phyloP scores from a whole-genome alignment of 2,797 vertebrate genomes.

The Picus viridis region DNA sequence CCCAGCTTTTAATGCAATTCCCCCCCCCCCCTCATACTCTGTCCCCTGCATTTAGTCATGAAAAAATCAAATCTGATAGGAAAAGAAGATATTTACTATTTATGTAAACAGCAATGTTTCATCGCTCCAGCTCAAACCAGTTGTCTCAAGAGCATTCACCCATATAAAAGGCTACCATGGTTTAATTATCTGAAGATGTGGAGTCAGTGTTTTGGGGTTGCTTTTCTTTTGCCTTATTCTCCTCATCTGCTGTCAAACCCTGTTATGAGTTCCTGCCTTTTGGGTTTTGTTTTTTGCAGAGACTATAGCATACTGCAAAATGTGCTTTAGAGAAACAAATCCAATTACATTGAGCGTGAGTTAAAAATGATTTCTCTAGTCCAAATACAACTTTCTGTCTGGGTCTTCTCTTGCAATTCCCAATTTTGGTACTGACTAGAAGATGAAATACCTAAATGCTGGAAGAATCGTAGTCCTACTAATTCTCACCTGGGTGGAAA shows the following conservation, averaged over 20 bases:
- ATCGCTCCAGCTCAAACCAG: not conserved
- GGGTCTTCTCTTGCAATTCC: not conserved
- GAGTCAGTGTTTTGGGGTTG: not conserved
- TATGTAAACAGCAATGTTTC: not conserved
- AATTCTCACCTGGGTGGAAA: not conserved
- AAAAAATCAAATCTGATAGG: not conserved
- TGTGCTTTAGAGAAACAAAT: not conserved
- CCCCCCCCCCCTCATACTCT: not conserved
- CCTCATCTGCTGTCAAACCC: too few relatives aligned
- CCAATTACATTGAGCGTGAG: accelerated
- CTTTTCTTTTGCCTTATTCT: not conserved
- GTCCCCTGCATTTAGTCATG: not conserved
- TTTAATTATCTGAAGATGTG: not conserved
- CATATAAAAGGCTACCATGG: not conserved
- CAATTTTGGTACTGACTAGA: not conserved
- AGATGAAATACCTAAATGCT: not conserved
- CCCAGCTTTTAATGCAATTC: not conserved
- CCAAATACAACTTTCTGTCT: not conserved
- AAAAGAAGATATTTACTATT: not conserved
- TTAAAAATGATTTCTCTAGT: not conserved
- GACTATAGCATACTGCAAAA: not conserved
- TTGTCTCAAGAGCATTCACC: not conserved
- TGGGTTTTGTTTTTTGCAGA: not conserved
- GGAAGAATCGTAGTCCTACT: not conserved
- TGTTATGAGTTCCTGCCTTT: not conserved